Base-by-base conservation (phyloP, 2,797 vertebrate species). In the Pteropus rufus region DNA sequence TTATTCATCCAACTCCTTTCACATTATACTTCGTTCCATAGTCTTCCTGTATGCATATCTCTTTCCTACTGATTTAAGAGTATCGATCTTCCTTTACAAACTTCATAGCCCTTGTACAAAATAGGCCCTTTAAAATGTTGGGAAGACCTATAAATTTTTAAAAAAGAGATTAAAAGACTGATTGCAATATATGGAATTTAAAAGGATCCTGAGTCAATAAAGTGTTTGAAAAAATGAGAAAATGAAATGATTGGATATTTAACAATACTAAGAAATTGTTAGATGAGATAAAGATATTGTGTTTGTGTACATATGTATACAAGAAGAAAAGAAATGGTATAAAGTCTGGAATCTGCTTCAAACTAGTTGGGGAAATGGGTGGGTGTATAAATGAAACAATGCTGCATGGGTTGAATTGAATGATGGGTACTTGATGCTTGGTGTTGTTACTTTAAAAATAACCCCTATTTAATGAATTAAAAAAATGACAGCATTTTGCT, bases 61-160 rank as follows among this genome's bases (percentile, higher is more conserved):
- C 19, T 79, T 91, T 83, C 52, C 10, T 54, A 44, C 10, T 77
- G 58, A 90, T 54, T 60, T 81, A 54, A 94, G 23, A 58, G 34
- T 65, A 67, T 31, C 19, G 11, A 39, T 23, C 8, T 24, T 91
- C 10, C 26, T 88, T 77, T 87, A 96, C 7, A 94, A 90, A 82
- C 29, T 70, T 62, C 46, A 41, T 85, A 88, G 62, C 2, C 3
- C 34, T 77, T 87, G 49, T 16, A 90, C 46, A 79, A 75, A 84
- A 5, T 11, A 90, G 23, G 14, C 5, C 44, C 80, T 97, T 94
- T 64, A 76, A 94, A 89, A 92, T 93, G 23, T 54, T 86, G 54
- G 18, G 83, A 84, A 82, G 73, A 80, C 7, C 12, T 60, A n/a
- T 1, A 83, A 15, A 88, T 54, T 62, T 89, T n/a, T 1, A 36